Percentiles rank a stretch among this genome's conserved stretches.
Evolutionary conservation across 2,888 invertebrate genomes (phyloP).

Genomic region (Aphidius colemani): DNA sequence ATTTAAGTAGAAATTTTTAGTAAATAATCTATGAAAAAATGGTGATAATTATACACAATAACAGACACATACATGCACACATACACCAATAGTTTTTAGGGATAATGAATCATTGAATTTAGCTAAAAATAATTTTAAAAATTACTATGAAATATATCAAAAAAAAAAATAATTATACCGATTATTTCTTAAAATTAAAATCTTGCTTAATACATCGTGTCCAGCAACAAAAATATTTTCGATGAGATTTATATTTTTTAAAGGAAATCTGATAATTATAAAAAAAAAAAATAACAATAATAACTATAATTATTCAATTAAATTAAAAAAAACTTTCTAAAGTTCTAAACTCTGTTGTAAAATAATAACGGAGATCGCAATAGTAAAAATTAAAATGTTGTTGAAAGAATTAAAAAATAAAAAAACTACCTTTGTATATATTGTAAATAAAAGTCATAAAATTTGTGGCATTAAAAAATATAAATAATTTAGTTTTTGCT

Average conservation of each 20-base stretch:
- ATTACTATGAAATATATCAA: constrained; percentile 22
- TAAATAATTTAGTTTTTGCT: constrained; percentile 46
- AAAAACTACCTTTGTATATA: constrained; percentile 51
- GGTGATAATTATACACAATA: too few species aligned
- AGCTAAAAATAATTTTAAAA: constrained; percentile 27
- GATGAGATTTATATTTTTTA: constrained; percentile 45
- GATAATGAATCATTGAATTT: not conserved
- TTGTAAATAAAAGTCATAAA: constrained; percentile 56
- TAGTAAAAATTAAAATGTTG: constrained; percentile 29
- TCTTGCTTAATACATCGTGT: constrained; percentile 36
- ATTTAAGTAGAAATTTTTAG: too few species aligned
- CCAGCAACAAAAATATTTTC: constrained; percentile 42
- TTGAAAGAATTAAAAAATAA: constrained; percentile 26
- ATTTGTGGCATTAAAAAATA: constrained; percentile 32
- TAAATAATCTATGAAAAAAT: too few species aligned
- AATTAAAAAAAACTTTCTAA: constrained; percentile 17
- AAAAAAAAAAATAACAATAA: constrained; percentile 30
- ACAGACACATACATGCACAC: too few species aligned
- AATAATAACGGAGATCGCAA: constrained; percentile 6
- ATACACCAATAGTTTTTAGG: too few species aligned
- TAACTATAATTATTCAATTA: constrained; percentile 24
- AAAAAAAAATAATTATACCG: not conserved
- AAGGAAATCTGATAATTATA: constrained; percentile 33
- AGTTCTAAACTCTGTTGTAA: constrained; percentile 16
- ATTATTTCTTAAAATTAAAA: constrained; percentile 1